Evolutionary conservation across 2,888 invertebrate species (phyloP), one percentile per base, ranked within the genome.

Genomic region (Elmis aenea): DNA sequence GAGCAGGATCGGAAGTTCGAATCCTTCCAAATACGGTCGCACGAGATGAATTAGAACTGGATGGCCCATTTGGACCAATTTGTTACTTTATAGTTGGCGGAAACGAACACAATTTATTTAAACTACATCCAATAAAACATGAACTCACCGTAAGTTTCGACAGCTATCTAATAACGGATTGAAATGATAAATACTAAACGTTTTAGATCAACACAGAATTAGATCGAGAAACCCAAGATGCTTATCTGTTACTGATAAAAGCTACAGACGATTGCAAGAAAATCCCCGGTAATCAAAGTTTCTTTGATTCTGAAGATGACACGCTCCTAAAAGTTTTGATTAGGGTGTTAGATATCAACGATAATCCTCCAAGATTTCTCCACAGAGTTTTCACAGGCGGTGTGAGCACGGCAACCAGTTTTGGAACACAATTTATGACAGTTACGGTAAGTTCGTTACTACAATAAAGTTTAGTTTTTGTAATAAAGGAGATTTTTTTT

Each of bases 31-130:
- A 84, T 47, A 91, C 92, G 1, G 77, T 91, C 24, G 92, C 92
- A 57, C 74, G 85, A 46, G 91, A 91, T 59, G 89, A 85, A 54
- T 79, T 88, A 10, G 89, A 88, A 53, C 85, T 90, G 53, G 85
- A 86, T 51, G 65, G 64, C 3, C 83, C 85, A 0, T 77, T 84
- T 27, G 74, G 85, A 28, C 83, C 85, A 41, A 88, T 93, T n/a
- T 96, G 94, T 59, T 95, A 92, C 62, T 94, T 83, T 58, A 86
- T 95, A 29, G 79, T 92, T n/a, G 80, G 79, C 3, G 92, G 92
- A 8, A 88, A 92, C 58, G 81, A 82, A 11, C 76, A 78, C 10
- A 75, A 75, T 5, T 68, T 77, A 34, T 93, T 93, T 59, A 70
- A 73, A 27, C 62, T 93, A 12, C 81, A 90, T 54, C 76, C 79